Conservation (phyloP, 1,140 invertebrate species). For the Hesperophylax magnus region DNA sequence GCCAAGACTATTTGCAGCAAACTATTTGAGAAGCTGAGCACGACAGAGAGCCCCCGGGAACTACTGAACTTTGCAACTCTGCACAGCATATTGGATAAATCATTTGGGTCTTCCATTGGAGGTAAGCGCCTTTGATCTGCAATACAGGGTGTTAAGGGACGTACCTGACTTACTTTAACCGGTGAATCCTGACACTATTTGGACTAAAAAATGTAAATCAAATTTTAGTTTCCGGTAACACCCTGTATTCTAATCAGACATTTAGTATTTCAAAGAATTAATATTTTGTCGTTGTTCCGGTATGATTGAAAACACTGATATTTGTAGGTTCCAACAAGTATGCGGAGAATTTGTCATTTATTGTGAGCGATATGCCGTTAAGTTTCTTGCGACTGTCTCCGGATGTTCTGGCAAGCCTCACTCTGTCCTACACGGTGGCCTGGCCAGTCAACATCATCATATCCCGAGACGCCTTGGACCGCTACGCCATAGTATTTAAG, state of each 20-base stretch:
- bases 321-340: slow-evolving; percentile 69
- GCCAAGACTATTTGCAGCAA: slow-evolving; percentile 77
- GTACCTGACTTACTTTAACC: too few species aligned
- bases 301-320: background rate
- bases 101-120: slow-evolving; percentile 70
- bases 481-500: slow-evolving; percentile 82
- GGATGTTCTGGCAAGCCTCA: slow-evolving; percentile 76
- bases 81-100: slow-evolving; percentile 77
- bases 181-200: too few species aligned
- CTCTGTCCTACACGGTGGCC: slow-evolving; percentile 77
- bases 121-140: slow-evolving; percentile 59
- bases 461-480: slow-evolving; percentile 75
- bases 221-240: too few species aligned
- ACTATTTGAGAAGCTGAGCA: slow-evolving; percentile 76
- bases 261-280: too few species aligned
- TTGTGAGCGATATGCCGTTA: slow-evolving; percentile 71
- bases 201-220: too few species aligned
- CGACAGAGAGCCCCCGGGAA: slow-evolving; percentile 74
- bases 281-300: too few species aligned
- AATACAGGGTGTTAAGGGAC: too few species aligned
- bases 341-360: slow-evolving; percentile 73
- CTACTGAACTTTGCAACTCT: slow-evolving; percentile 78
- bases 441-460: slow-evolving; percentile 86
- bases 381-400: slow-evolving; percentile 75
- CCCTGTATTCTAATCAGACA: too few species aligned